phyloP scores from a whole-genome alignment of 1,140 invertebrate species.

The Acromyrmex charruanus region DNA sequence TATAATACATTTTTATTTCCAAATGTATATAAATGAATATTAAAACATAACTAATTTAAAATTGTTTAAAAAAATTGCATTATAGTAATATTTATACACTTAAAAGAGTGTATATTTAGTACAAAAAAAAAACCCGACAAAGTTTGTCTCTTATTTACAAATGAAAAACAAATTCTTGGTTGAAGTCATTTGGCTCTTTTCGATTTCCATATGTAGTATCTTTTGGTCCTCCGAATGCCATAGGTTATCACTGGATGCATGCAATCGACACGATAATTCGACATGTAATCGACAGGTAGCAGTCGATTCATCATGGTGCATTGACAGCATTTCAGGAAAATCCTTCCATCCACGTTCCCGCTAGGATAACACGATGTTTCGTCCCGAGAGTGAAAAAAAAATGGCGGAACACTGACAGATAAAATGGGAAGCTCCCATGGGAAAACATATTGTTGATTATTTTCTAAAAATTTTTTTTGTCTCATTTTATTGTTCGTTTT shows the following conservation, averaged over 20 bases:
- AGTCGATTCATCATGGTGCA: slow-evolving; percentile 41
- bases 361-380: slow-evolving; percentile 38
- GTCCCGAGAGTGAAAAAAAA: slow-evolving; percentile 28
- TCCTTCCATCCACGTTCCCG: slow-evolving; percentile 13
- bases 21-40: not conserved
- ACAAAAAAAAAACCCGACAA: not conserved
- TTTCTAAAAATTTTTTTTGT: not conserved
- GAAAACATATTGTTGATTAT: not conserved
- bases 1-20: not conserved
- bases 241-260: slow-evolving; percentile 20
- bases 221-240: not conserved
- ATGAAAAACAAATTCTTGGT: not conserved
- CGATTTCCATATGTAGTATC: not conserved
- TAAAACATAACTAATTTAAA: not conserved
- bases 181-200: not conserved
- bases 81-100: not conserved
- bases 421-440: not conserved
- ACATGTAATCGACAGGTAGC: slow-evolving; percentile 47
- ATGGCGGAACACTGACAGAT: not conserved
- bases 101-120: not conserved
- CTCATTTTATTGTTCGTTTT: too few species aligned
- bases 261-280: slow-evolving; percentile 52
- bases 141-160: not conserved
- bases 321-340: slow-evolving; percentile 42
- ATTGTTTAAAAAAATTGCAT: not conserved